phyloP scores from a whole-genome alignment of 2,888 invertebrate species.

The Drosophila longiperda region DNA sequence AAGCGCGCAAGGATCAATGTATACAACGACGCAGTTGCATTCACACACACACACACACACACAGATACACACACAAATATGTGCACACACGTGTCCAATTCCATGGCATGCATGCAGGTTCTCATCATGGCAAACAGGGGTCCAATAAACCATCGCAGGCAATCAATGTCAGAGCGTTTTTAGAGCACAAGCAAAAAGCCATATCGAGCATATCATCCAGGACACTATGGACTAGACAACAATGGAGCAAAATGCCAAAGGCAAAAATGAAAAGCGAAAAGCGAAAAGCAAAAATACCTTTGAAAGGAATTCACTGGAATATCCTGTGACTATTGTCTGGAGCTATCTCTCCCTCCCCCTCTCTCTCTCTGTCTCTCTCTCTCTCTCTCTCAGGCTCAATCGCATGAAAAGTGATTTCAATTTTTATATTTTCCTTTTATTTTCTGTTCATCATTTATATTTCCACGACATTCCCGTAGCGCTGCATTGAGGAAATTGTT shows the following conservation, averaged over 20 bases:
- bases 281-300: conserved; percentile 45
- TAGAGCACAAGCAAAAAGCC: conserved; percentile 67
- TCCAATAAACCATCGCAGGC: conserved; percentile 69
- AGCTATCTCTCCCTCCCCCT: not conserved
- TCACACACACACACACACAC: conserved; percentile 12
- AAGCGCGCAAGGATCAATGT: conserved; percentile 44
- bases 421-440: conserved; percentile 13
- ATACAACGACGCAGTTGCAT: conserved; percentile 40
- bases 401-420: conserved; percentile 70
- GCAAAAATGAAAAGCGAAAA: conserved; percentile 37
- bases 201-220: conserved; percentile 31
- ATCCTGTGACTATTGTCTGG: conserved; percentile 59
- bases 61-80: conserved; percentile 8
- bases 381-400: conserved; percentile 22
- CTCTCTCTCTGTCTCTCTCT: not conserved
- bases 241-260: conserved; percentile 41
- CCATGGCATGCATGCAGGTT: conserved; percentile 36
- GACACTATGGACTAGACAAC: conserved; percentile 17
- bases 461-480: conserved; percentile 56
- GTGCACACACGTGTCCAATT: conserved; percentile 58
- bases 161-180: conserved; percentile 73
- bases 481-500: conserved; percentile 28
- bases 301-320: conserved; percentile 72
- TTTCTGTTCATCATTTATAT: conserved; percentile 26
- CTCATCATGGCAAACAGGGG: conserved; percentile 12